A percentile compares a stretch with the other conserved stretches of the same genome.
These are phyloP conservation scores for Drosophila limbata DNA, from an alignment of 2,888 invertebrate species.

Conservation along the genomic window DNA sequence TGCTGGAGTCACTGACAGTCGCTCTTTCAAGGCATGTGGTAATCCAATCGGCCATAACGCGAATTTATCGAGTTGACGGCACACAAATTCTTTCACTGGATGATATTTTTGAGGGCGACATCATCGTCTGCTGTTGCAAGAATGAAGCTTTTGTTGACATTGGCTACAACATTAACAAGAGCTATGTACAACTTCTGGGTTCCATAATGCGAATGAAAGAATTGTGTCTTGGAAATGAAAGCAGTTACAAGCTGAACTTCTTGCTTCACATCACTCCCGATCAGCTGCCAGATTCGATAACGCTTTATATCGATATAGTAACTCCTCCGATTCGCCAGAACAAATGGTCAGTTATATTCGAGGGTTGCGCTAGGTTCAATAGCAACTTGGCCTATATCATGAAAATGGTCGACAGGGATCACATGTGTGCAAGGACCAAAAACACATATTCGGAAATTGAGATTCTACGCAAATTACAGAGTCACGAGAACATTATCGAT, in stretches of 20 bases:
- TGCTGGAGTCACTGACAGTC: conserved; percentile 25
- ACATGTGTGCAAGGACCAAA: not conserved
- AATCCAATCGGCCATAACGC: conserved; percentile 35
- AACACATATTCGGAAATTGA: conserved; percentile 23
- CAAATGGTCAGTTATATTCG: conserved; percentile 18
- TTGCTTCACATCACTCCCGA: not conserved
- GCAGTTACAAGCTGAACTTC: not conserved
- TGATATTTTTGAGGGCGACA: conserved; percentile 32
- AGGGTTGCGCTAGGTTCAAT: not conserved
- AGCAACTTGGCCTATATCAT: conserved; percentile 1
- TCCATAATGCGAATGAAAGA: conserved; percentile 9
- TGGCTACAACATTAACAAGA: conserved; percentile 23
- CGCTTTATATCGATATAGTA: conserved; percentile 14
- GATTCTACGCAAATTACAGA: conserved; percentile 32
- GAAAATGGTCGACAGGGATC: conserved; percentile 34
- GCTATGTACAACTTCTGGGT: conserved; percentile 15
- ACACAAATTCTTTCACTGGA: conserved; percentile 3
- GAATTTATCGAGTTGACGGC: conserved; percentile 28
- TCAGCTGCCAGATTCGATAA: conserved; percentile 24
- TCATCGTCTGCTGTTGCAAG: conserved; percentile 42
- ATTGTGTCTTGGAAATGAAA: not conserved
- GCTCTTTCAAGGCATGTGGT: conserved; percentile 3
- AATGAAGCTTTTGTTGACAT: conserved; percentile 29
- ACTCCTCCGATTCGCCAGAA: not conserved
- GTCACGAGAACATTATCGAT: conserved; percentile 44